Conservation (phyloP, 1,140 invertebrate genomes). For the Oncopodura yosiiana region DNA sequence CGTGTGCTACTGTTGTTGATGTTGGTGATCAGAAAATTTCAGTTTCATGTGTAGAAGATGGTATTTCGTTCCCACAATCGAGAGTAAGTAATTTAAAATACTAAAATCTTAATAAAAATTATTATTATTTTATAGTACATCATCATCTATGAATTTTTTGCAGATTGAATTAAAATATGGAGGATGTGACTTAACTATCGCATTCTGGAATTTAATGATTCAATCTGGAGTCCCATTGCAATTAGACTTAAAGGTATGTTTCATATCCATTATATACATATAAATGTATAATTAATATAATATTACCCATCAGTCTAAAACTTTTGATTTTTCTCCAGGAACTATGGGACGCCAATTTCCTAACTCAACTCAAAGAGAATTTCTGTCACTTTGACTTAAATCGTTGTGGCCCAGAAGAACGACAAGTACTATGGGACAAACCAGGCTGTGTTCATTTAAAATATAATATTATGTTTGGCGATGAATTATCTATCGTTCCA, state of each 20-base stretch:
- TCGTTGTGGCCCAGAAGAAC: constrained; percentile 70
- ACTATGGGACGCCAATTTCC: constrained; percentile 46
- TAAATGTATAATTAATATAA: constrained; percentile 68
- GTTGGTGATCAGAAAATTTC: constrained; percentile 92
- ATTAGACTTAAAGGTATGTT: constrained; percentile 4
- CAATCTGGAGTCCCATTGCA: constrained; percentile 69
- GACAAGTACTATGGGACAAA: constrained; percentile 63
- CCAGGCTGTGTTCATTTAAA: constrained; percentile 59
- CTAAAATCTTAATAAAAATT: constrained; percentile 6
- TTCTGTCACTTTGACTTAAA: constrained; percentile 60
- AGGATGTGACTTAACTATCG: constrained; percentile 75
- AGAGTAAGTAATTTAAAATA: constrained; percentile 46
- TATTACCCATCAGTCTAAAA: constrained; percentile 48
- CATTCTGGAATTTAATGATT: constrained; percentile 72
- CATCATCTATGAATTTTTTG: constrained; percentile 17
- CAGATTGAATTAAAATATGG: constrained; percentile 70
- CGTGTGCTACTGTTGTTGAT: constrained; percentile 87
- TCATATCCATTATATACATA: no score
- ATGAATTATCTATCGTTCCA: constrained; percentile 86
- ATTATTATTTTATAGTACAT: constrained; percentile 9
- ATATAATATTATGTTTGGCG: constrained; percentile 69
- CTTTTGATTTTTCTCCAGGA: constrained; percentile 63
- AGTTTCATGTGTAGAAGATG: constrained; percentile 92
- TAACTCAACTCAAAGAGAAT: constrained; percentile 76
- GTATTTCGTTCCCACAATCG: constrained; percentile 79